These are phyloP conservation scores for Cryptotermes secundus DNA, from an alignment of 1,140 invertebrate genomes.

Conservation along the genomic window DNA sequence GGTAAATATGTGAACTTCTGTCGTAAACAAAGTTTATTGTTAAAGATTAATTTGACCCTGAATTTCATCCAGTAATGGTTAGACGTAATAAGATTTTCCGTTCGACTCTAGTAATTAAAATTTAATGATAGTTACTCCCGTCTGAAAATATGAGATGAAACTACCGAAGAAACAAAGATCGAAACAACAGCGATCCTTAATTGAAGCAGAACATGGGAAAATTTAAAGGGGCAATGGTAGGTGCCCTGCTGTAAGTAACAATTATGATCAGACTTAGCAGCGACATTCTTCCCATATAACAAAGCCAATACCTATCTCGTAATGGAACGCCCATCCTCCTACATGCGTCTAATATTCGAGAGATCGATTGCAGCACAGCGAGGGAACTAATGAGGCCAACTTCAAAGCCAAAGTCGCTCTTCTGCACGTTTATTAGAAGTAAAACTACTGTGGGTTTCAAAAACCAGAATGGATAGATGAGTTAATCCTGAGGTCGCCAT, in stretches of 20 bases:
- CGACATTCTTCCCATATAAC: not conserved
- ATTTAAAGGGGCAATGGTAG: too few species aligned
- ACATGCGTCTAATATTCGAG: not conserved
- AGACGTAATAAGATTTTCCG: too few species aligned
- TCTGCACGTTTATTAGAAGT: not conserved
- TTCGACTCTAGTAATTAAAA: too few species aligned
- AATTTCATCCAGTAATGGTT: too few species aligned
- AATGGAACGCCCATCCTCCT: not conserved
- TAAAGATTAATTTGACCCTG: too few species aligned
- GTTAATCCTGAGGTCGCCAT: not conserved
- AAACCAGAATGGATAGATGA: not conserved
- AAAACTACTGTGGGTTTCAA: not conserved
- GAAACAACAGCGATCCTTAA: too few species aligned
- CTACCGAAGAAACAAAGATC: too few species aligned
- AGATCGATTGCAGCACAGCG: not conserved
- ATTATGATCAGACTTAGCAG: not conserved
- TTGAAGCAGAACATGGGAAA: too few species aligned
- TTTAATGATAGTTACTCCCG: too few species aligned
- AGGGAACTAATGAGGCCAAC: constrained; percentile 2
- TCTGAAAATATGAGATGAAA: too few species aligned
- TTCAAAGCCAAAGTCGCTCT: constrained; percentile 2
- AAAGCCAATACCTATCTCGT: not conserved
- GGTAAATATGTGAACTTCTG: too few species aligned
- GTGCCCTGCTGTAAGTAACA: not conserved
- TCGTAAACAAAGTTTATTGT: too few species aligned